Evolutionary conservation across 2,888 invertebrate genomes (phyloP), one percentile per base, ranked within the genome.

Genomic region (Calameuta filiformis): DNA sequence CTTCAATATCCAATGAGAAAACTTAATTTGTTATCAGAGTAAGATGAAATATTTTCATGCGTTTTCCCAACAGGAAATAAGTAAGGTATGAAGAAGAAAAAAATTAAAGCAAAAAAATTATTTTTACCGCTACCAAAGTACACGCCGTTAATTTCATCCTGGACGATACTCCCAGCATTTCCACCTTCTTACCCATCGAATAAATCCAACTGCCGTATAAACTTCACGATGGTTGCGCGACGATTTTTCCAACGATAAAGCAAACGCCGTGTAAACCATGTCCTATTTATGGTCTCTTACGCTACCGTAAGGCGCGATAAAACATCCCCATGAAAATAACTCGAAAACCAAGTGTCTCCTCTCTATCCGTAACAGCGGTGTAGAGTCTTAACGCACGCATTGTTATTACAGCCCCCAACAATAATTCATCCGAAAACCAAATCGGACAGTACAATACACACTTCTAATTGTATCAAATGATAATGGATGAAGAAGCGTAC

Each of bases 371-470:
- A 71, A 73, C 35, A 30, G 31, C 23, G 35, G 1, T 37, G 4
- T 69, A 68, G 56, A 56, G 71, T 31, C 73, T 31, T 31, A 31
- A 76, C 69, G 35, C 69, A 15, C 37, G 73, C 35, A 33, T 23
- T 77, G 77, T 77, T 77, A 69, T 77, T 77, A 74, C 77, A 77
- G 77, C 74, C 77, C 75, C 33, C 15, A 31, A 56, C 56, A 69
- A 75, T 77, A 75, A 71, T 73, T 77, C 77, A 77, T 56, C 56
- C 56, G 9, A 56, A 56, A 56, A 56, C 56, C 23, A 9, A 56
- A 56, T 56, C 23, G 23, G 23, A 56, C 56, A 23, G 56, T 56
- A 56, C 56, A 56, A 56, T 56, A 56, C 23, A 56, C 23, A 56
- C 56, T 23, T 56, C 6, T 23, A 56, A 56, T 56, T 56, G 56